Evolutionary conservation across 2,888 invertebrate species (phyloP), one percentile per base, ranked within the genome.

Genomic region (Heliconius cydno): DNA sequence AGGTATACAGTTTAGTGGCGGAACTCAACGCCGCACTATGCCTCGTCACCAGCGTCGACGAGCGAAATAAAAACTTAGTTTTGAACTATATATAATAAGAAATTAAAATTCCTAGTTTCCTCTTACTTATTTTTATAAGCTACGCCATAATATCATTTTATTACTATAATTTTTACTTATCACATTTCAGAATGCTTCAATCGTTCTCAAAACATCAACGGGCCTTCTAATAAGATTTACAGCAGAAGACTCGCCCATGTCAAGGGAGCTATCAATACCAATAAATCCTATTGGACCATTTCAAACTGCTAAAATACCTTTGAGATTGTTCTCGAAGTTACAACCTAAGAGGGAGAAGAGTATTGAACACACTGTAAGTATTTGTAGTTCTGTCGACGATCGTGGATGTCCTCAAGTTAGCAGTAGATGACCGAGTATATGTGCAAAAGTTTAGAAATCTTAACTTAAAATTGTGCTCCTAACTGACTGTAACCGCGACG

Each of bases 281-380:
- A 89, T 97, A 80, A 92, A 95, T 2, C 91, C 96, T 30, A 95
- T 96, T 79, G 95, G 96, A 83, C 97, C 97, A 0, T 97, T 97
- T 85, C 95, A 96, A 85, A 96, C 96, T 1, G 94, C 96, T 0
- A 92, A 92, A n/a, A 92, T 97, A 79, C 95, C 95, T 0, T 91
- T 98, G 22, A 95, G 95, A 82, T 95, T 98, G 52, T 95, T 97
- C 78, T 97, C 98, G 4, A 97, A 97, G 80, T 91, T 98, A 84
- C 97, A 97, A 41, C 96, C 97, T 84, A 97, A 96, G 86, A 88
- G 90, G 75, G 95, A 96, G 82, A 96, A 96, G 85, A 96, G 95
- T 82, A 96, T 97, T 86, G 97, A 97, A 86, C 97, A 97, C 88
- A 97, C 96, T 88, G 97, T 96, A 84, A 91, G 91, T 72, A 57